Percentiles rank a stretch among this genome's conserved stretches.
Conservation (phyloP, 2,888 invertebrate genomes). For the Drosophila borborema region DNA sequence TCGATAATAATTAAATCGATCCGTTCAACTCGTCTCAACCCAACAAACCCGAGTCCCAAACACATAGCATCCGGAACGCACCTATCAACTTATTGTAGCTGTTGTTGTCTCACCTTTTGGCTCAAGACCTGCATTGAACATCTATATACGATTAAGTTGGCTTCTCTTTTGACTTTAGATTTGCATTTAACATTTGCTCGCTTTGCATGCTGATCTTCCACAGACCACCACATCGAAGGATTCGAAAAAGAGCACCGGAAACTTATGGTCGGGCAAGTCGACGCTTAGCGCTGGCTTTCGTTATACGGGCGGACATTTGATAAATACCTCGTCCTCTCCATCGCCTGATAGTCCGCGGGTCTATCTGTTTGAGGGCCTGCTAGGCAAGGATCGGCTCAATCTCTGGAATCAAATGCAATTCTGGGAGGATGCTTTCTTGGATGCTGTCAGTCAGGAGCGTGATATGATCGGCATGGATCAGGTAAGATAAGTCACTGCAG, state of each 20-base stretch:
- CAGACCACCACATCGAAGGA: constrained; percentile 86
- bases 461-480: constrained; percentile 99
- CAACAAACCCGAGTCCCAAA: background rate
- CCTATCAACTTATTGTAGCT: constrained; percentile 20
- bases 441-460: constrained; percentile 98
- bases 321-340: constrained; percentile 92
- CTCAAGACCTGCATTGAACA: constrained; percentile 24
- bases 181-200: constrained; percentile 61
- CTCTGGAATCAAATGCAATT: constrained; percentile 99
- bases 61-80: constrained; percentile 3
- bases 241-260: constrained; percentile 92
- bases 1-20: constrained; percentile 9
- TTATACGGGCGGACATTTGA: constrained; percentile 94
- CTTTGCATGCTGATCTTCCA: constrained; percentile 49
- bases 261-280: constrained; percentile 97
- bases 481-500: constrained; percentile 74
- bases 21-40: constrained; percentile 4
- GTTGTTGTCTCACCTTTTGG: constrained; percentile 3
- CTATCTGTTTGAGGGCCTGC: constrained; percentile 95
- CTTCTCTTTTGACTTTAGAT: background rate
- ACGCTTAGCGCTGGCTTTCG: constrained; percentile 94
- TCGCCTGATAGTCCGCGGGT: constrained; percentile 95
- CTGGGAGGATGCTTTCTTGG: constrained; percentile 99
- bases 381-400: constrained; percentile 89
- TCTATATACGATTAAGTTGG: background rate